Conservation (phyloP, 2,888 invertebrate genomes). For the Platycheirus albimanus region DNA sequence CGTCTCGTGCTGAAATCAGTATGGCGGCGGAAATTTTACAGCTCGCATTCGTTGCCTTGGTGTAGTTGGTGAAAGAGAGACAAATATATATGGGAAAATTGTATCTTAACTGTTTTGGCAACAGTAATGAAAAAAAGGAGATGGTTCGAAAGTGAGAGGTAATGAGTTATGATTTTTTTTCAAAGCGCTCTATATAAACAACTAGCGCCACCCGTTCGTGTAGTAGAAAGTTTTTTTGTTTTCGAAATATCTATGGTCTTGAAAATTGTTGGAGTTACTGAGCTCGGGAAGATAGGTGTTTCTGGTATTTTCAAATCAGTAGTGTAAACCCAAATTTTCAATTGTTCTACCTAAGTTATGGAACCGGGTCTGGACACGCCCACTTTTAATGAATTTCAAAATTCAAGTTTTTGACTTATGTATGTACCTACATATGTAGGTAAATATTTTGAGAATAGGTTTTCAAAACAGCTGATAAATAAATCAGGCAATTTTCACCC, state of each 20-base stretch:
- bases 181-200: conserved; percentile 24
- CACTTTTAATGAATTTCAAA: not conserved
- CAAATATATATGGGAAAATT: conserved; percentile 5
- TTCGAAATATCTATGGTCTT: conserved; percentile 1
- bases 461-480: too few relatives aligned
- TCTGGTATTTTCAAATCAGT: too few relatives aligned
- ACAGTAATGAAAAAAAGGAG: conserved; percentile 34
- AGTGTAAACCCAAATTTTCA: too few relatives aligned
- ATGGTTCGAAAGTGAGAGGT: conserved; percentile 55
- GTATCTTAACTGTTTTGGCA: conserved; percentile 16
- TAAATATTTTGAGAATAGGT: too few relatives aligned
- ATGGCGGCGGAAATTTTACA: conserved; percentile 67
- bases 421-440: too few relatives aligned
- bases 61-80: conserved; percentile 15
- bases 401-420: too few relatives aligned
- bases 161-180: conserved; percentile 18
- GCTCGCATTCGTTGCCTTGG: conserved; percentile 34
- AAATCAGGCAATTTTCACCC: too few relatives aligned
- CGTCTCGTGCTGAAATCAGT: conserved; percentile 75
- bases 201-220: conserved; percentile 64
- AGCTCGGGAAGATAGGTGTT: too few relatives aligned
- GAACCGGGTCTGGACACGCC: not conserved
- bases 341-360: too few relatives aligned
- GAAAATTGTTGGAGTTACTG: not conserved
- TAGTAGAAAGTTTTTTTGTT: conserved; percentile 12